Evolutionary conservation across 1,140 invertebrate genomes (phyloP).

Genomic region (Zaprionus ghesquierei): DNA sequence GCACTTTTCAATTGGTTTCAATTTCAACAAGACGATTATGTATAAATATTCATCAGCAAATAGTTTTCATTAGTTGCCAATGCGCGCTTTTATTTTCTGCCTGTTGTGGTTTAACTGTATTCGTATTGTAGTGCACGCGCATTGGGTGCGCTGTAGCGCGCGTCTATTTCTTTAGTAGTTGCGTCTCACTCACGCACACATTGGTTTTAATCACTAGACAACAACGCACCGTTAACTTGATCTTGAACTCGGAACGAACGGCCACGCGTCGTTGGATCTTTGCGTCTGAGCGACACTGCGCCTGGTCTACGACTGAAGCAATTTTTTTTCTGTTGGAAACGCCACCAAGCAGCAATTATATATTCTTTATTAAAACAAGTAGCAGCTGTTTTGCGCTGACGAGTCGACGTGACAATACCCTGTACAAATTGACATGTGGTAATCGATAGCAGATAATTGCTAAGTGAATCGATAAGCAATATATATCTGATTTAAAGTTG

Average conservation of each 20-base stretch:
- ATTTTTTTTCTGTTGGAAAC: slow-evolving; percentile 42
- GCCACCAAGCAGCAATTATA: slow-evolving; percentile 61
- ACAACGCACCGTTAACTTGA: slow-evolving; percentile 67
- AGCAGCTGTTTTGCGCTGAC: not conserved
- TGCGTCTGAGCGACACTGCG: slow-evolving; percentile 36
- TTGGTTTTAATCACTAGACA: slow-evolving; percentile 29
- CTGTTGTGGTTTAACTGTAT: not conserved
- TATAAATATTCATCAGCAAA: slow-evolving; percentile 51
- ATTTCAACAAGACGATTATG: slow-evolving; percentile 47
- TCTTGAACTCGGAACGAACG: slow-evolving; percentile 50
- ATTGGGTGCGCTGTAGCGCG: slow-evolving; percentile 9
- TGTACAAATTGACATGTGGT: not conserved
- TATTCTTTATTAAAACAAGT: slow-evolving; percentile 62
- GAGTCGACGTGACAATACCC: slow-evolving; percentile 26
- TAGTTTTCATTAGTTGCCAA: not conserved
- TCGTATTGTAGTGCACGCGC: not conserved
- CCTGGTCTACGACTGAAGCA: slow-evolving; percentile 60
- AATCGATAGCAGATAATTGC: not conserved
- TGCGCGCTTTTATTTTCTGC: not conserved
- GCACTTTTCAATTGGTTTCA: slow-evolving; percentile 56
- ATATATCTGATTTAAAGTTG: not conserved
- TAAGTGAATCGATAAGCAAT: not conserved
- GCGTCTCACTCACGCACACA: slow-evolving; percentile 49
- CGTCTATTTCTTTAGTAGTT: slow-evolving; percentile 46
- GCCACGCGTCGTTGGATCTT: slow-evolving; percentile 19